Base-by-base conservation (phyloP, 1,140 invertebrate species). In the Asobara japonica region DNA sequence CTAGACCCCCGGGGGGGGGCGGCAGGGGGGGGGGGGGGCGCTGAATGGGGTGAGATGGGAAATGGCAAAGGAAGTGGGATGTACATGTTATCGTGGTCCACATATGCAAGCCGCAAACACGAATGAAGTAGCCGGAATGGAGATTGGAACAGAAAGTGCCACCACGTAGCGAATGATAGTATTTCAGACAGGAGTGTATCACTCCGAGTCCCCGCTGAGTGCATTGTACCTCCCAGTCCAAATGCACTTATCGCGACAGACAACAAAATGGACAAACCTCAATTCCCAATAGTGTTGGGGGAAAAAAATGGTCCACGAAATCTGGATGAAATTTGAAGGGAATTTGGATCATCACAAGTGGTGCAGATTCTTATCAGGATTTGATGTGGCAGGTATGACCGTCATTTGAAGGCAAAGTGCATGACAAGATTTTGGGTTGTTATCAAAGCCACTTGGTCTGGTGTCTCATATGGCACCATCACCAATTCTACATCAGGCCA, bases 101-200 rank as follows among this genome's bases (percentile, higher is more conserved):
- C 51, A 56, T 25, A 56, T 56, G 51, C 51, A 56, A 56, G 51
- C 51, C 51, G 51, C 51, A 56, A 56, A 56, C 51, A 56, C 51
- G 51, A 56, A 56, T 56, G 51, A 56, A 56, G 51, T 56, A 56
- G 51, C 51, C 51, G 20, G 51, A 56, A 56, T 56, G 8, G 51
- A 56, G 51, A 56, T 56, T 27, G 51, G 22, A 18, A 56, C 51
- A 56, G 20, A 56, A 56, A 56, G 51, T 56, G 10, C 20, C 20
- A 25, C 3, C 20, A 10, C n/a, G 51, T 6, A 22, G 25, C 18
- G 4, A 25, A 56, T 22, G n/a, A 56, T 56, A 56, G 8, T 56
- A 56, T 56, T 25, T 56, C 18, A 25, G 20, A 56, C 22, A 20
- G n/a, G 51, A 25, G 51, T 56, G 22, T 56, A 56, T 27, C 22